Base-by-base conservation (phyloP, 2,888 invertebrate species). In the Pharmacophagus antenor region DNA sequence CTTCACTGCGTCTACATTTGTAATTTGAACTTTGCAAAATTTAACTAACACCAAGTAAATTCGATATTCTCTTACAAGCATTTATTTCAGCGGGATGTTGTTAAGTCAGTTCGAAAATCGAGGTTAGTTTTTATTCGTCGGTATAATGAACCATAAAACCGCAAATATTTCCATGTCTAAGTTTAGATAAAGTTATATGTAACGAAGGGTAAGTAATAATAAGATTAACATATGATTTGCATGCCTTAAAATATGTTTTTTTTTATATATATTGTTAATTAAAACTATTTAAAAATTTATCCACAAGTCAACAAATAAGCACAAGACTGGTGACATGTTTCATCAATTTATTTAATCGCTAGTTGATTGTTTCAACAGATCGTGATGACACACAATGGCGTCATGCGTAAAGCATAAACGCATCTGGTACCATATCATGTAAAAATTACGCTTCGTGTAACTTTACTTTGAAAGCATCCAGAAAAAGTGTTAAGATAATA, bases 391-490 rank as follows among this genome's bases (percentile, higher is more conserved):
- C 44, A 46, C 49, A 54, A 51, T 52, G 50, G 22, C 49, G 54
- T 62, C 57, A 62, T 54, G 42, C 50, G 47, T 22, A 47, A 22
- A 27, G 20, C 51, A 27, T 50, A 49, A 51, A 55, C 44, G 42
- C 55, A 58, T 55, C 62, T 58, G 54, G 49, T 48, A 15, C 42
- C n/a, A 54, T 58, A 47, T 56, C 50, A 44, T 48, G 48, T 23
- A 58, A 50, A 57, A 47, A 46, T 44, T 12, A 27, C 22, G 51
- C 21, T 12, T 57, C 55, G 53, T 47, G 62, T 60, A 57, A 62
- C 60, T 52, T 50, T 62, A 61, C 61, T 56, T 56, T 51, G 54
- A 62, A 71, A 61, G 62, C 62, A 62, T 62, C 67, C 68, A 76
- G 75, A 73, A 76, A 74, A 67, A 69, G n/a, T n/a, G n/a, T n/a